Evolutionary conservation across 2,888 invertebrate genomes (phyloP), one percentile per base, ranked within the genome.

Genomic region (Spicauda simplicius): DNA sequence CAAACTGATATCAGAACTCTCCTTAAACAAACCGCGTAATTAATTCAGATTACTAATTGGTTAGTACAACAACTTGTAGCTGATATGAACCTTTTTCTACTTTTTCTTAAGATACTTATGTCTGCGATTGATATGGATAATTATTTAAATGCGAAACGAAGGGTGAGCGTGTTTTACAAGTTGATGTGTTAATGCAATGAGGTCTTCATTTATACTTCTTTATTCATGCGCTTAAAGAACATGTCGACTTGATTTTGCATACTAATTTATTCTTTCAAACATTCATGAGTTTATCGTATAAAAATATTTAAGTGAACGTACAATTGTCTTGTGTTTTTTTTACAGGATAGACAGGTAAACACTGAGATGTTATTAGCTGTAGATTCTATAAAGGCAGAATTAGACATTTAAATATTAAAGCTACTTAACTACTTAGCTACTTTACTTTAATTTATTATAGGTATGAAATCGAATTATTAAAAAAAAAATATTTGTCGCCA

Each of bases 1-100:
- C 45, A n/a, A 5, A 45, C n/a, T 45, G 45, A 5, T n/a, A 45
- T 45, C 45, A 3, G 45, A n/a, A 45, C n/a, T 45, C 45, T n/a
- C 45, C 45, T 45, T n/a, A 45, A n/a, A 11, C n/a, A 45, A 45
- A 45, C 45, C 57, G 56, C 56, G 77, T 77, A 75, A 80, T 81
- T 75, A 77, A 79, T 79, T 80, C 75, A 77, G 76, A 80, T 80
- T 80, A 77, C 89, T 90, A 91, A 91, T 91, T 91, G 84, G 85
- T 82, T 77, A 80, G 83, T 77, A 85, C 78, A 73, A 79, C 82
- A 70, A 75, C 79, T 74, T 73, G 71, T 74, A 83, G 80, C 37
- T 80, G 77, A 82, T 81, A 84, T 80, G 80, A 74, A 33, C 33
- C 14, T 25, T 61, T 57, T 33, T n/a, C n/a, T 18, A 37, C 55